A percentile compares a stretch with the other conserved stretches of the same genome.
Conservation (phyloP, 2,888 invertebrate species). For the Ochropacha duplaris region DNA sequence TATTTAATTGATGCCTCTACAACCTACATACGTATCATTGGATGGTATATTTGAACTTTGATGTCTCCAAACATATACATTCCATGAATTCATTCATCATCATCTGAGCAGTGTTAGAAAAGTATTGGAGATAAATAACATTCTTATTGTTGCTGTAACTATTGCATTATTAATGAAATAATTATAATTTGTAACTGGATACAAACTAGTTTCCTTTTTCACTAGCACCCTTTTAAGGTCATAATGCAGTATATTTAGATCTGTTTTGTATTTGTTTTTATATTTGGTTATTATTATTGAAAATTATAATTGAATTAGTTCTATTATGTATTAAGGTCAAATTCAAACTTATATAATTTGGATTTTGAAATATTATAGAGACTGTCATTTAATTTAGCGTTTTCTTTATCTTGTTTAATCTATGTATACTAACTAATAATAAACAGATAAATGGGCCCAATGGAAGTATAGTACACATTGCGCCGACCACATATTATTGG, state of each 20-base stretch:
- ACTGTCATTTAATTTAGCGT: not conserved
- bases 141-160: not conserved
- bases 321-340: not conserved
- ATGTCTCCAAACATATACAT: slow-evolving; percentile 15
- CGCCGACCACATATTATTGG: too few relatives aligned
- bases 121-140: not conserved
- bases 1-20: not conserved
- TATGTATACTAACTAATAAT: too few relatives aligned
- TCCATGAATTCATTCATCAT: slow-evolving; percentile 9
- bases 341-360: not conserved
- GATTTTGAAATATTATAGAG: not conserved
- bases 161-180: too few relatives aligned
- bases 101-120: not conserved
- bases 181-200: not conserved
- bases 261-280: not conserved
- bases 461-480: too few relatives aligned
- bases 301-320: not conserved
- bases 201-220: not conserved
- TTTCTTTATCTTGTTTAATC: not conserved
- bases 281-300: not conserved
- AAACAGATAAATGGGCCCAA: too few relatives aligned
- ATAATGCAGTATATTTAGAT: not conserved
- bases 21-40: not conserved
- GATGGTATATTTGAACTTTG: slow-evolving; percentile 1
- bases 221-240: not conserved